These are phyloP conservation scores for Allacma fusca DNA, from an alignment of 2,888 invertebrate genomes.

Conservation along the genomic window DNA sequence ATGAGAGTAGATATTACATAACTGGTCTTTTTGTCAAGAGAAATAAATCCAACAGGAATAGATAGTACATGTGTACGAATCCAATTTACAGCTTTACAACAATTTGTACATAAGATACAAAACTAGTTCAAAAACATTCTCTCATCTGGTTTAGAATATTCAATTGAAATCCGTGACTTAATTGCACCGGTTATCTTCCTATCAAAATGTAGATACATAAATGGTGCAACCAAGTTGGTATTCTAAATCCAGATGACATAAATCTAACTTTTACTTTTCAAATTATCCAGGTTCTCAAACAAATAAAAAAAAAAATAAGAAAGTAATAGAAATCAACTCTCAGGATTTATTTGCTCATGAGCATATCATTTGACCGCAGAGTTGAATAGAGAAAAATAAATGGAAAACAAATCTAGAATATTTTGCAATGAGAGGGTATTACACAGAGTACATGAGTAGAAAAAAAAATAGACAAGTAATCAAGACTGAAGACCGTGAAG, in stretches of 20 bases:
- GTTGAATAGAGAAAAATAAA: neutral
- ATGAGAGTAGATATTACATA: too few species aligned
- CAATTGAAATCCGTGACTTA: too few species aligned
- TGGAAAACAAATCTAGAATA: neutral
- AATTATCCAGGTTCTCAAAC: neutral
- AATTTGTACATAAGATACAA: too few species aligned
- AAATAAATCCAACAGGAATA: too few species aligned
- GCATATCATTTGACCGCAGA: neutral
- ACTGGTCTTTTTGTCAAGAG: too few species aligned
- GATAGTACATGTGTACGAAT: too few species aligned
- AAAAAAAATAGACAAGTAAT: constrained; percentile 17
- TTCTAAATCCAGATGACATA: too few species aligned
- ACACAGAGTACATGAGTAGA: constrained; percentile 35
- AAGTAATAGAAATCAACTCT: neutral
- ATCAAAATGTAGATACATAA: neutral
- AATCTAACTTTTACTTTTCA: neutral
- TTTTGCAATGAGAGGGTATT: constrained; percentile 33
- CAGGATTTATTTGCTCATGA: neutral
- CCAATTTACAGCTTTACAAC: too few species aligned
- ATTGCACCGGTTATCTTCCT: neutral
- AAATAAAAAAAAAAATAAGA: neutral
- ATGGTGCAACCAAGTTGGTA: neutral
- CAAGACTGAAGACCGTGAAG: constrained; percentile 36
- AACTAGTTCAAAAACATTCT: too few species aligned
- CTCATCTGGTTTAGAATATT: too few species aligned